Conservation (phyloP, 2,888 invertebrate genomes). For the Caenorhabditis sp. region DNA sequence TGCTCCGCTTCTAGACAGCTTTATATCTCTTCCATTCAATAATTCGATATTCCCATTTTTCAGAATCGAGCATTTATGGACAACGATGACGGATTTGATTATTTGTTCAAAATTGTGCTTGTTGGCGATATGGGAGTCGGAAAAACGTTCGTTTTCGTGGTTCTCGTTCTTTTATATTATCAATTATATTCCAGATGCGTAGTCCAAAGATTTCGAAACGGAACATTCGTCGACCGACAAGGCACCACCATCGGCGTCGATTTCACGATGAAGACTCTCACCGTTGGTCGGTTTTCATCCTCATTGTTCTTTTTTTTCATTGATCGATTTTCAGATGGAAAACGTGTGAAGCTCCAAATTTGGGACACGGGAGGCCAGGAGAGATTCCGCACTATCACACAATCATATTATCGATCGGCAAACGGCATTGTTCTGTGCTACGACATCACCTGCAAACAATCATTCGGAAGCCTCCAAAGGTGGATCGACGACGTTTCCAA, state of each 20-base stretch:
- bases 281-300: constrained; percentile 83
- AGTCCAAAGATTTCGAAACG: constrained; percentile 94
- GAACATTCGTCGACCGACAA: constrained; percentile 93
- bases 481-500: constrained; percentile 96
- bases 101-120: constrained; percentile 75
- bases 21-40: constrained; percentile 40
- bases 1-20: constrained; percentile 45
- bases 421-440: constrained; percentile 97
- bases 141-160: constrained; percentile 82
- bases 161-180: background rate
- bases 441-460: constrained; percentile 93
- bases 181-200: constrained; percentile 83
- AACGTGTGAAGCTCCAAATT: constrained; percentile 93
- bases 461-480: constrained; percentile 91
- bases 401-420: constrained; percentile 86
- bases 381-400: constrained; percentile 90
- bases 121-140: constrained; percentile 79
- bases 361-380: constrained; percentile 99
- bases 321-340: constrained; percentile 84
- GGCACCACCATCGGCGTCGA: constrained; percentile 97
- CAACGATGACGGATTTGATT: constrained; percentile 85
- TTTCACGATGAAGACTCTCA: constrained; percentile 97
- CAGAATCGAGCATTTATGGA: constrained; percentile 55
- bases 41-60: constrained; percentile 37
- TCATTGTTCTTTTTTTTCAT: background rate